Percentiles rank a stretch among this genome's conserved stretches.
Conservation (phyloP, 2,888 invertebrate species). For the Cephus rjabovi region DNA sequence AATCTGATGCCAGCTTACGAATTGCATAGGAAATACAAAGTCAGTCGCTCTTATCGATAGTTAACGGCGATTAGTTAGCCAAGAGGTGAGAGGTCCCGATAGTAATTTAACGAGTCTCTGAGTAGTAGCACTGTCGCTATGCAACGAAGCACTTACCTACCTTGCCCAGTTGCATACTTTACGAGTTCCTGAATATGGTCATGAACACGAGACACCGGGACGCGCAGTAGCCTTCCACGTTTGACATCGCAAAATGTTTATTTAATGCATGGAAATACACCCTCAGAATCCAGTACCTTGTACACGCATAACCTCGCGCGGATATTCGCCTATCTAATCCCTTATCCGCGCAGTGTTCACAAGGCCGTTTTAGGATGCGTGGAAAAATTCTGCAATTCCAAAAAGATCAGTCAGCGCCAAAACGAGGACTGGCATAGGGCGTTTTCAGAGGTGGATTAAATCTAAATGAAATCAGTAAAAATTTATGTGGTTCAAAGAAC, state of each 20-base stretch:
- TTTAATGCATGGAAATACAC: slow-evolving; percentile 36
- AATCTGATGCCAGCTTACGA: background rate
- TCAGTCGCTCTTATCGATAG: background rate
- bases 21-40: background rate
- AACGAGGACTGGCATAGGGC: background rate
- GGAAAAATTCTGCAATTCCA: background rate
- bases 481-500: background rate
- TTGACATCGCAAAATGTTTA: slow-evolving; percentile 34
- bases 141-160: slow-evolving; percentile 30
- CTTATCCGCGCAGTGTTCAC: background rate
- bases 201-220: slow-evolving; percentile 35
- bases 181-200: slow-evolving; percentile 46
- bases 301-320: background rate
- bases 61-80: background rate
- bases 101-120: slow-evolving; percentile 34
- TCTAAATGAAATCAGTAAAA: background rate
- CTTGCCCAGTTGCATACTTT: slow-evolving; percentile 39
- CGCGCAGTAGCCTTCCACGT: background rate
- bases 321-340: background rate
- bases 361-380: background rate
- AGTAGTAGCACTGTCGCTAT: slow-evolving; percentile 14
- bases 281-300: background rate
- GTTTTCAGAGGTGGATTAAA: background rate
- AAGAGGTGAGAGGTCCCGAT: slow-evolving; percentile 31
- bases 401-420: background rate